Evolutionary conservation across 2,797 vertebrate species (phyloP), one percentile per base, ranked within the genome.

Genomic region (Acanthopagrus latus): DNA sequence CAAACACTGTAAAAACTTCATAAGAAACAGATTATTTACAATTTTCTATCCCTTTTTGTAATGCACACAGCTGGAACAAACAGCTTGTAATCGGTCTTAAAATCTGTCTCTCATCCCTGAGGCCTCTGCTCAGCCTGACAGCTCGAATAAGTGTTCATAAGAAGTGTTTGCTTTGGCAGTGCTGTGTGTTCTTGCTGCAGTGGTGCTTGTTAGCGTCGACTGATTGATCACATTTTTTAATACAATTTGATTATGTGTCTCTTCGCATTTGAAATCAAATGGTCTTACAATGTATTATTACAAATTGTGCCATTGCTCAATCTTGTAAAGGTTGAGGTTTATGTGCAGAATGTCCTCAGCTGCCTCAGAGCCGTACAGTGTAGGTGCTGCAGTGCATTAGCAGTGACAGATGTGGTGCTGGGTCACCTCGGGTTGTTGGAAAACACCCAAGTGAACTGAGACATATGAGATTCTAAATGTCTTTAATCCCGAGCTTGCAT

Each of bases 61-160:
- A 59, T 20, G 52, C 63, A 83, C 75, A 76, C 82, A 76, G 64
- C 86, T 85, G 74, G 69, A 87, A 83, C 64, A 73, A 86, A 82
- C 80, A 74, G 48, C 80, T 81, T 82, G 64, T 86, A 78, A 84
- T 86, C 79, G 71, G 55, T 76, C 14, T 75, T 80, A 29, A 77
- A 84, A 79, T 75, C 79, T 70, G 67, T 65, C 43, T 56, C 59
- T 55, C 51, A 25, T 77, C 72, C 74, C 81, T 2, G 62, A 70
- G 67, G 80, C 58, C 63, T 68, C 50, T 18, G 55, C 68, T 62
- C 67, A 68, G 60, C 70, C 77, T 76, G 77, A 72, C 75, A 56
- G 69, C 64, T 43, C 2, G 11, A 64, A 58, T 66, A 47, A 48
- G 52, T 23, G 60, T 25, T 64, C 38, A 18, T 18, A 18, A 51